These are phyloP conservation scores for Dasypolia templi DNA, from an alignment of 2,888 invertebrate species.

Conservation along the genomic window DNA sequence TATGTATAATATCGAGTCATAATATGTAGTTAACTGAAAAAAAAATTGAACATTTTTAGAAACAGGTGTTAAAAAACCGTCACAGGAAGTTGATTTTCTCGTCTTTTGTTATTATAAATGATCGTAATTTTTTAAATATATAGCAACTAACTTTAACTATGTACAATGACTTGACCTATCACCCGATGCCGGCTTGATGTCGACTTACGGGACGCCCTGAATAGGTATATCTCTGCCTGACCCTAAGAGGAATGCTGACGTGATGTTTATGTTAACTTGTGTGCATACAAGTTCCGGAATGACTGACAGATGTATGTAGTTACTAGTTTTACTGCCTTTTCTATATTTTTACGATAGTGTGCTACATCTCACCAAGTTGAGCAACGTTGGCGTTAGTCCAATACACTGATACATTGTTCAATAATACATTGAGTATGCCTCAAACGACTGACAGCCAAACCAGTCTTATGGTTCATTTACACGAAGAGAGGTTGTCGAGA, in stretches of 20 bases:
- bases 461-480: slow-evolving; percentile 34
- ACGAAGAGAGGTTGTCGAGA: background rate
- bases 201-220: too few species aligned
- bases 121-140: too few species aligned
- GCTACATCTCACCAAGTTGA: slow-evolving; percentile 58
- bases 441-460: slow-evolving; percentile 68
- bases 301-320: slow-evolving; percentile 26
- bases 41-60: too few species aligned
- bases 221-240: background rate
- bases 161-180: too few species aligned
- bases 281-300: background rate
- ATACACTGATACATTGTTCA: slow-evolving; percentile 69
- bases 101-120: too few species aligned
- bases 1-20: too few species aligned
- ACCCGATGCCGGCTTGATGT: too few species aligned
- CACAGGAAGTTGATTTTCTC: too few species aligned
- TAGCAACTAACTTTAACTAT: too few species aligned
- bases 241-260: background rate
- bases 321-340: slow-evolving; percentile 18
- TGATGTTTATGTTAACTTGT: background rate
- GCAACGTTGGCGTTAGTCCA: slow-evolving; percentile 74
- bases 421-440: slow-evolving; percentile 67
- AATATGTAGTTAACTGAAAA: too few species aligned
- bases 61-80: too few species aligned
- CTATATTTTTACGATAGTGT: slow-evolving; percentile 47